These are phyloP conservation scores for Phylloscopus trochiloides DNA, from an alignment of 2,113 vertebrate species.

Conservation along the genomic window DNA sequence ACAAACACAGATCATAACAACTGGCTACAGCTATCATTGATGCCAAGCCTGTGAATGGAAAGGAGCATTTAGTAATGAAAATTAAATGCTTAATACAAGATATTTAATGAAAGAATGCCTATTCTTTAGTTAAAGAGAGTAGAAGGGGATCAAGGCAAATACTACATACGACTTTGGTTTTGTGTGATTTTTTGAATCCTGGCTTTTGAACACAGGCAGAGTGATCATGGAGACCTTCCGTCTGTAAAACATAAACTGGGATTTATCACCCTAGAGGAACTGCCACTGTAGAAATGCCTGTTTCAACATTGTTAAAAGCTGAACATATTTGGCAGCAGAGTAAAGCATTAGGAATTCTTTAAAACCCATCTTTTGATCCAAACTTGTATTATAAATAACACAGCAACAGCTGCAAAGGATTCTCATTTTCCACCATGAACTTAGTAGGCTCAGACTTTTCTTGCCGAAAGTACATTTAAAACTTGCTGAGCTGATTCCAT, in stretches of 20 bases:
- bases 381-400: slow-evolving; percentile 57
- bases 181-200: background rate
- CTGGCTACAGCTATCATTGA: background rate
- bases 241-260: slow-evolving; percentile 45
- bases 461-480: background rate
- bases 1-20: background rate
- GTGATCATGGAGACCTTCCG: slow-evolving; percentile 8
- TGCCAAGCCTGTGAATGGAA: background rate
- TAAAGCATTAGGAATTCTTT: slow-evolving; percentile 56
- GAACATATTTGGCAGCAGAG: slow-evolving; percentile 52
- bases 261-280: slow-evolving; percentile 65
- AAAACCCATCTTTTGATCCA: slow-evolving; percentile 59
- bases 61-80: slow-evolving; percentile 4
- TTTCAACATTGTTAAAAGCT: slow-evolving; percentile 61
- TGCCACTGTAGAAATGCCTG: slow-evolving; percentile 54
- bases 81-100: background rate
- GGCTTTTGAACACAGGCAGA: slow-evolving; percentile 6
- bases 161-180: background rate
- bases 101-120: background rate
- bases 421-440: background rate
- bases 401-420: slow-evolving; percentile 38
- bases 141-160: background rate
- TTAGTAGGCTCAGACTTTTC: background rate
- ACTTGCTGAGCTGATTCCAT: background rate
- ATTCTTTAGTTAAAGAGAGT: background rate